A percentile compares a stretch with the other conserved stretches of the same genome.
These are phyloP conservation scores for Biston stratarius DNA, from an alignment of 2,888 invertebrate genomes.

Conservation along the genomic window DNA sequence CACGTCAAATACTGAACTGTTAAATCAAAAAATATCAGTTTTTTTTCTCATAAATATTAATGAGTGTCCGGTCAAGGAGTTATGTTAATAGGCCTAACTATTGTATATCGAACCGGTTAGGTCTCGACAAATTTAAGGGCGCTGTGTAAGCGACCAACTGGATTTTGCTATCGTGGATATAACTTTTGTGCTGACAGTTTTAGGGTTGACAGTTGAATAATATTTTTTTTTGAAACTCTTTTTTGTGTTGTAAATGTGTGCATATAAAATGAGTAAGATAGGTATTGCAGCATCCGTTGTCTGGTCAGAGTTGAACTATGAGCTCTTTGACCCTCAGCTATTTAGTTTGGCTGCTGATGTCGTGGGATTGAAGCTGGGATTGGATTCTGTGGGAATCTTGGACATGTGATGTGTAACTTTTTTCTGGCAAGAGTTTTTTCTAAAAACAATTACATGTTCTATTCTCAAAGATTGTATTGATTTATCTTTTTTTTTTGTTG, in stretches of 20 bases:
- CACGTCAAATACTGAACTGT: constrained; percentile 43
- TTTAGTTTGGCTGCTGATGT: constrained; percentile 66
- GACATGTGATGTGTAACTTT: too few relatives aligned
- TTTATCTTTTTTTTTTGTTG: too few relatives aligned
- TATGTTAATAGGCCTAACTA: constrained; percentile 79
- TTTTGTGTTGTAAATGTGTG: constrained; percentile 70
- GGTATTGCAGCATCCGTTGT: constrained; percentile 73
- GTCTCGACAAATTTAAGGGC: constrained; percentile 77
- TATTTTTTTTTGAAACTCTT: constrained; percentile 31
- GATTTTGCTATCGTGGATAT: constrained; percentile 8
- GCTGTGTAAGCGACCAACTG: constrained; percentile 60
- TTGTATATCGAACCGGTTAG: constrained; percentile 78
- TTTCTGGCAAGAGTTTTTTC: too few relatives aligned
- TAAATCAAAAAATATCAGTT: constrained; percentile 38
- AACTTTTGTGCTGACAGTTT: constrained; percentile 16
- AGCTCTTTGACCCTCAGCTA: constrained; percentile 74
- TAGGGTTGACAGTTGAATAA: constrained; percentile 53
- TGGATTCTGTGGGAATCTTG: constrained; percentile 76
- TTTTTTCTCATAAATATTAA: constrained; percentile 73
- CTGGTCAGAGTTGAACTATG: constrained; percentile 73
- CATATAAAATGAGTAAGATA: constrained; percentile 75
- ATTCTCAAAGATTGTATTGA: too few relatives aligned
- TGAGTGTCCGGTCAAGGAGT: constrained; percentile 84
- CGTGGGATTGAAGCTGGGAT: constrained; percentile 72
- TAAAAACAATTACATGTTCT: not conserved